Evolutionary conservation across 1,140 invertebrate species (phyloP).

Genomic region (Druon quercuslanigerum): DNA sequence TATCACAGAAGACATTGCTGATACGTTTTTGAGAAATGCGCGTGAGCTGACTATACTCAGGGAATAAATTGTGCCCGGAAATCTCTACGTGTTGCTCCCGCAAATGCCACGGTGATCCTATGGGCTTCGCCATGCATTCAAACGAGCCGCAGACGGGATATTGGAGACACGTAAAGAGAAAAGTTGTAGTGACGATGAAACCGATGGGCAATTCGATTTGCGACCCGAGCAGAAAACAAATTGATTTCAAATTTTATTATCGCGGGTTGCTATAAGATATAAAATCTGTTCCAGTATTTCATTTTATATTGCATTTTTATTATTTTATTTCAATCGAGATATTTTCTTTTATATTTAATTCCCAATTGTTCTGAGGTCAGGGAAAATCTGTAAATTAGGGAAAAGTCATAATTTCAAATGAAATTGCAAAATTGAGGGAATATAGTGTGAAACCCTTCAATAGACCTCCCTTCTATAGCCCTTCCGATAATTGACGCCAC

Average conservation of each 20-base stretch:
- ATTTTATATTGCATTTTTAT: background rate
- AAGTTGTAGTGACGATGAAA: conserved; percentile 31
- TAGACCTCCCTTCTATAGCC: no score
- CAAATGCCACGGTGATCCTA: conserved; percentile 53
- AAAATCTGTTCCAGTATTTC: background rate
- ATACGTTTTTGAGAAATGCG: background rate
- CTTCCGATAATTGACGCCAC: no score
- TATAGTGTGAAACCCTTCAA: no score
- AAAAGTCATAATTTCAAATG: no score
- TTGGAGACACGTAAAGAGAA: conserved; percentile 49
- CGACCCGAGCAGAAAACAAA: conserved; percentile 18
- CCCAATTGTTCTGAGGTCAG: no score
- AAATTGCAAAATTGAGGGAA: no score
- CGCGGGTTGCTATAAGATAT: background rate
- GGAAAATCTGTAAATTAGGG: no score
- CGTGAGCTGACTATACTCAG: conserved; percentile 38
- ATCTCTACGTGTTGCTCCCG: conserved; percentile 53
- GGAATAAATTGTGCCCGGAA: conserved; percentile 56
- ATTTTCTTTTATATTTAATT: background rate
- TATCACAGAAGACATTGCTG: background rate
- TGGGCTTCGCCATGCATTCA: conserved; percentile 55
- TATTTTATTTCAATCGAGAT: background rate
- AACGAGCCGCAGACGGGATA: conserved; percentile 59
- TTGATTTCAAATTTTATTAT: conserved; percentile 26
- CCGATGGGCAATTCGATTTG: conserved; percentile 25